Evolutionary conservation across 1,140 invertebrate genomes (phyloP).

Genomic region (Trialeurodes vaporariorum): DNA sequence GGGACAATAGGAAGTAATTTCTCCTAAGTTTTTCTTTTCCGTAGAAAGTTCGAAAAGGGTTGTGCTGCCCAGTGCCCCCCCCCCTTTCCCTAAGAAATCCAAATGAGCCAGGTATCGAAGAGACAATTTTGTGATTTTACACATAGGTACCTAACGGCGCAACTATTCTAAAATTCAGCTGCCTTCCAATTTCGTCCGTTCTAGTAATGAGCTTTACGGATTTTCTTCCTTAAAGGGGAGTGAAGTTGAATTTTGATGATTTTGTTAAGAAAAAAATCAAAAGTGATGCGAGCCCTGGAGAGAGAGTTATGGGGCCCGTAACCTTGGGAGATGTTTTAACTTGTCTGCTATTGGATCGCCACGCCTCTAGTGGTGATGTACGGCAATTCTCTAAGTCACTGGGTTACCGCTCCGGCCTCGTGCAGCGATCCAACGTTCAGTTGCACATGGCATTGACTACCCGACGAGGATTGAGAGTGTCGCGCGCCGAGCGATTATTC

Average conservation of each 20-base stretch:
- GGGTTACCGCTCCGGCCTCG: background rate
- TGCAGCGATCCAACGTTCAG: background rate
- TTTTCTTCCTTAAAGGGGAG: too few species aligned
- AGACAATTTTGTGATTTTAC: too few species aligned
- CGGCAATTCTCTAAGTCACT: background rate
- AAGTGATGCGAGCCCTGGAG: background rate
- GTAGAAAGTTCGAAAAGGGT: too few species aligned
- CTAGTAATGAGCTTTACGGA: too few species aligned
- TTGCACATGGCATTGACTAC: background rate
- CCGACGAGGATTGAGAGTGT: background rate
- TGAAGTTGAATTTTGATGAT: background rate
- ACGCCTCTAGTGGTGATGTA: background rate
- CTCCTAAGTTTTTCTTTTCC: too few species aligned
- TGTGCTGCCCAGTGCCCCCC: too few species aligned
- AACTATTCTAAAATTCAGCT: too few species aligned
- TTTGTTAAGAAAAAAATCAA: background rate
- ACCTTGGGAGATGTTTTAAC: background rate
- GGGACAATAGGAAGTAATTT: too few species aligned
- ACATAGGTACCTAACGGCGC: too few species aligned
- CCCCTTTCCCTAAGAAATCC: too few species aligned
- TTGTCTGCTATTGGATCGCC: background rate
- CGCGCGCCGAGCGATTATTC: background rate
- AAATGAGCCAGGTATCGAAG: too few species aligned
- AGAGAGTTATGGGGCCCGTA: background rate
- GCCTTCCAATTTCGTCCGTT: too few species aligned